A percentile compares a stretch with the other conserved stretches of the same genome.
Evolutionary conservation across 2,888 invertebrate genomes (phyloP).

Genomic region (Tenodera sinensis): DNA sequence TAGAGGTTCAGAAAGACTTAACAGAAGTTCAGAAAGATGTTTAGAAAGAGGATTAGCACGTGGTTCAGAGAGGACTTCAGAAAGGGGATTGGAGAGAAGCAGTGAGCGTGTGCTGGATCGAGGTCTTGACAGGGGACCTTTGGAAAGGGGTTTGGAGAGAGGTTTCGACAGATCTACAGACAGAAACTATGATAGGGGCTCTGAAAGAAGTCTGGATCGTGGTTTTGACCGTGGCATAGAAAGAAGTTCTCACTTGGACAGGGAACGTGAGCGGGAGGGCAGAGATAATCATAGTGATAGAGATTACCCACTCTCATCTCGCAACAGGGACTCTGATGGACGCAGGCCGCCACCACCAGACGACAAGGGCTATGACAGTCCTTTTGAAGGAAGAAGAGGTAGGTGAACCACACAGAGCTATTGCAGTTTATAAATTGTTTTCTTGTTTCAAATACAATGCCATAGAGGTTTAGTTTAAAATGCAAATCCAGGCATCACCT

Average conservation of each 20-base stretch:
- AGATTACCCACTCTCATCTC: slow-evolving; percentile 41
- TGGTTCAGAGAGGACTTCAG: slow-evolving; percentile 13
- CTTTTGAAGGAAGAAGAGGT: slow-evolving; percentile 46
- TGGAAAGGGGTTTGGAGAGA: slow-evolving; percentile 30
- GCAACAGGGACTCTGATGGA: slow-evolving; percentile 43
- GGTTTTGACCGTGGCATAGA: slow-evolving; percentile 23
- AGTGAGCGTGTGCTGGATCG: slow-evolving; percentile 24
- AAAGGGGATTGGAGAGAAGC: slow-evolving; percentile 14
- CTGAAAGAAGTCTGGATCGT: slow-evolving; percentile 31
- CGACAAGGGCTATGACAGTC: slow-evolving; percentile 44
- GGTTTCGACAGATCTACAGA: slow-evolving; percentile 38
- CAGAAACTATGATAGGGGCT: slow-evolving; percentile 39
- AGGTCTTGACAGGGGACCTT: slow-evolving; percentile 21
- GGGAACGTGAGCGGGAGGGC: slow-evolving; percentile 42
- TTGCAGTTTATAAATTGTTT: no score
- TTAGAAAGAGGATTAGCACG: slow-evolving; percentile 17
- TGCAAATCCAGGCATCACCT: no score
- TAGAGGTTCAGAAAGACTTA: slow-evolving; percentile 27
- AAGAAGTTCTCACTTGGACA: slow-evolving; percentile 51
- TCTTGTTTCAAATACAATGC: no score
- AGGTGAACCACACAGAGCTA: not conserved
- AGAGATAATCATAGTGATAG: slow-evolving; percentile 46
- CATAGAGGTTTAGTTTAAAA: no score
- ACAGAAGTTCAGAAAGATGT: slow-evolving; percentile 20
- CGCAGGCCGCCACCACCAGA: slow-evolving; percentile 34